Evolutionary conservation across 2,888 invertebrate species (phyloP).

Genomic region (Eristalis arbustorum): DNA sequence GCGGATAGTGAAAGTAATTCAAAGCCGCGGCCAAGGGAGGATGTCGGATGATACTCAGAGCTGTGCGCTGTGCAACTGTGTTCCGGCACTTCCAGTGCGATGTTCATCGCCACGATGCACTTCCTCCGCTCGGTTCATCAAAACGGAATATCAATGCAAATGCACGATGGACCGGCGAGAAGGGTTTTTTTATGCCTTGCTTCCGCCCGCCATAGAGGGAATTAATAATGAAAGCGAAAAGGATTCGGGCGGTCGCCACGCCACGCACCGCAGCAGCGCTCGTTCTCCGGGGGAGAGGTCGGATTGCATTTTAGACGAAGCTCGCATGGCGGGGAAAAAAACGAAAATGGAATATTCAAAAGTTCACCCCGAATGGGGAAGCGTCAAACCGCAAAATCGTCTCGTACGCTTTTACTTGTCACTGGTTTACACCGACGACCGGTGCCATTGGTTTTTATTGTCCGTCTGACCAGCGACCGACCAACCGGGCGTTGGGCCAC

Average conservation of each 20-base stretch:
- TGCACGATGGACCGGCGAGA: neutral
- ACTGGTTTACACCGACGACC: constrained; percentile 31
- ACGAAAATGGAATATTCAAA: constrained; percentile 24
- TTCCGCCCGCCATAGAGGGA: constrained; percentile 24
- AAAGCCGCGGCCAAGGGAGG: constrained; percentile 14
- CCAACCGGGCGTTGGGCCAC: constrained; percentile 1
- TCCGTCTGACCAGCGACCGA: constrained; percentile 6
- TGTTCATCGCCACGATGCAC: constrained; percentile 16
- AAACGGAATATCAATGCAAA: constrained; percentile 42
- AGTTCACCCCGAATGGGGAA: constrained; percentile 15
- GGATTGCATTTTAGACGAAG: constrained; percentile 14
- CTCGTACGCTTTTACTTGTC: constrained; percentile 53
- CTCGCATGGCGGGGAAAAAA: neutral
- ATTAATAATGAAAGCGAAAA: constrained; percentile 57
- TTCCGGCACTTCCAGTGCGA: constrained; percentile 10
- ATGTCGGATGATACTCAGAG: constrained; percentile 3
- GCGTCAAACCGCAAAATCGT: constrained; percentile 70
- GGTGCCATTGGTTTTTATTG: constrained; percentile 24
- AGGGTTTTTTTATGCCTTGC: constrained; percentile 40
- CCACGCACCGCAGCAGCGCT: neutral
- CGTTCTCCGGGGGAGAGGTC: neutral
- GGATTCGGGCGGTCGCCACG: neutral
- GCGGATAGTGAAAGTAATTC: constrained; percentile 36
- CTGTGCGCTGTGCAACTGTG: neutral
- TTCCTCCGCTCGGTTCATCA: constrained; percentile 32